Conservation (phyloP, 1,140 invertebrate genomes). For the Pentalonia nigronervosa region DNA sequence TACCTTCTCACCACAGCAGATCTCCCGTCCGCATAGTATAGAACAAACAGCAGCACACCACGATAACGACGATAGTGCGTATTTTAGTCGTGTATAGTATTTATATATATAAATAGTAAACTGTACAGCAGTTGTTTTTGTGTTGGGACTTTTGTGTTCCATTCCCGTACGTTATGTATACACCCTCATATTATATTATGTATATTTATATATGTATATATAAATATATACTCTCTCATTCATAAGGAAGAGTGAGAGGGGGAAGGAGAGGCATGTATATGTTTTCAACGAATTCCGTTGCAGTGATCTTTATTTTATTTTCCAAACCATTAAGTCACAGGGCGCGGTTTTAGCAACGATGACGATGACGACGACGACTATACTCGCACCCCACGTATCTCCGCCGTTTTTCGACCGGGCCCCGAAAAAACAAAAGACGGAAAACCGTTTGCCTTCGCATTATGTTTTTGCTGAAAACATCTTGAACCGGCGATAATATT, state of each 20-base stretch:
- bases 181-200: background rate
- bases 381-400: too few relatives aligned
- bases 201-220: background rate
- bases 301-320: slow-evolving; percentile 55
- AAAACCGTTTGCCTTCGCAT: background rate
- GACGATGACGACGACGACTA: background rate
- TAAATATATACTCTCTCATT: background rate
- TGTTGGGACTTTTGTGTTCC: slow-evolving; percentile 1
- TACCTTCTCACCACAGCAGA: background rate
- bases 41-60: background rate
- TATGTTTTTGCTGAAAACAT: slow-evolving; percentile 37
- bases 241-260: too few relatives aligned
- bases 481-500: slow-evolving; percentile 53
- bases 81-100: background rate
- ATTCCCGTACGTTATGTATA: background rate
- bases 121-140: background rate
- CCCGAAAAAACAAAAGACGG: slow-evolving; percentile 31
- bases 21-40: background rate
- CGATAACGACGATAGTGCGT: background rate
- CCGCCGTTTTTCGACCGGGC: background rate
- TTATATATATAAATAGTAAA: background rate
- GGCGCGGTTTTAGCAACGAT: slow-evolving; percentile 6
- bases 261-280: background rate
- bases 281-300: slow-evolving; percentile 16
- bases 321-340: slow-evolving; percentile 50